Base-by-base conservation (phyloP, 2,888 invertebrate genomes). In the Melinaea marsaeus region DNA sequence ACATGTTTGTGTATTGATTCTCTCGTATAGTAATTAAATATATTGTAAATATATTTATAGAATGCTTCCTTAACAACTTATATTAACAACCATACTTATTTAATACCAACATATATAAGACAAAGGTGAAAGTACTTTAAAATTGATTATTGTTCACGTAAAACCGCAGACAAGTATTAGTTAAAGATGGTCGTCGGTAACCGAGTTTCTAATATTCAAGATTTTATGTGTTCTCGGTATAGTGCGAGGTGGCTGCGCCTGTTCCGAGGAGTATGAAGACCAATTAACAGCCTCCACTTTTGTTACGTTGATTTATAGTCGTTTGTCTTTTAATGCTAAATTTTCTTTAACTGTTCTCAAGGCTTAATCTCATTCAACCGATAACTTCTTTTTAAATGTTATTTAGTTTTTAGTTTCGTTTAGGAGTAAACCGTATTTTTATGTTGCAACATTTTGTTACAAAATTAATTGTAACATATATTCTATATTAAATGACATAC, bases 151-250 rank as follows among this genome's bases (percentile, higher is more conserved):
- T 42, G 11, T 42, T 42, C 42, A 42, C 2, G 11, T 9, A 42
- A 42, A 42, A 42, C 42, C 42, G 42, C 42, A 42, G 42, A 42
- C 42, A 42, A 9, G 9, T 11, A 11, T 9, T 42, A 42, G 42
- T 42, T 42, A 42, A 9, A 37, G 7, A 42, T 9, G 42, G 42
- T 42, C 7, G 42, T 42, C 42, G 42, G 42, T 42, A 42, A 42
- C 42, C 3, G 9, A 42, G 9, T 80, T 81, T 84, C 85, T 84
- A 85, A 85, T 82, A 80, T 81, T 80, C 77, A 76, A 64, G 71
- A 76, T 76, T 86, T 88, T 86, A 88, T 86, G 87, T 75, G 79
- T 88, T 88, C 88, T 82, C 83, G 81, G 88, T 88, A 88, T 77
- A 69, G 78, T 76, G 79, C 85, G 83, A 74, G 79, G 81, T 87